phyloP scores from a whole-genome alignment of 1,140 invertebrate genomes.

The Anastrepha obliqua region DNA sequence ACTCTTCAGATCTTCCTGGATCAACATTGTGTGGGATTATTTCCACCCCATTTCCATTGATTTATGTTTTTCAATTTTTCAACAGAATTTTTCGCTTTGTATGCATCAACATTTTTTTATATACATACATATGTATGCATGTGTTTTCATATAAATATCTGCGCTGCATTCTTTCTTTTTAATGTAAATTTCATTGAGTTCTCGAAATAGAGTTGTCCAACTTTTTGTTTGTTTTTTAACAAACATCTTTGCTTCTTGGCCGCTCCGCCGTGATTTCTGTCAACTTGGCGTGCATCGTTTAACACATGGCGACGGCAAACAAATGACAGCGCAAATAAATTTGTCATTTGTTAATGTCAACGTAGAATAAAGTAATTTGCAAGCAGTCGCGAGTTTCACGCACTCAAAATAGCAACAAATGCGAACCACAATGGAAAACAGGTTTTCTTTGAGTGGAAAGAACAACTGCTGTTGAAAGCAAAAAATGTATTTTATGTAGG shows the following conservation, averaged over 20 bases:
- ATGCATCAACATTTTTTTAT: too few species aligned
- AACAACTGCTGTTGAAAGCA: background rate
- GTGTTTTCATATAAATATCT: too few species aligned
- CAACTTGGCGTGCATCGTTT: constrained; percentile 39
- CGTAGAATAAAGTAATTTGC: constrained; percentile 40
- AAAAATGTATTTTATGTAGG: background rate
- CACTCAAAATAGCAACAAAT: constrained; percentile 23
- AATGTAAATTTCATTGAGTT: constrained; percentile 48
- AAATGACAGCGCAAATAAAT: constrained; percentile 51
- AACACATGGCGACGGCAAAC: constrained; percentile 39
- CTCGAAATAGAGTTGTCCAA: constrained; percentile 28
- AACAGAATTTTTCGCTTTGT: background rate
- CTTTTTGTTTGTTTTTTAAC: background rate
- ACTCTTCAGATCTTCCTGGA: too few species aligned
- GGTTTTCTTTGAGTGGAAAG: background rate
- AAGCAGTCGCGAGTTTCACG: constrained; percentile 6
- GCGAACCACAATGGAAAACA: background rate
- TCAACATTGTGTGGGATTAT: too few species aligned
- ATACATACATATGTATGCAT: too few species aligned
- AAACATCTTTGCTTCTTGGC: constrained; percentile 19
- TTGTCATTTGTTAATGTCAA: constrained; percentile 45
- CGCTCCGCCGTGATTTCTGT: constrained; percentile 33
- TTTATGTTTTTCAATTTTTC: background rate
- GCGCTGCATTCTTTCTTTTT: background rate
- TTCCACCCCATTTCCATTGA: background rate